phyloP scores from a whole-genome alignment of 2,888 invertebrate genomes.

The Odontomyia ornata region DNA sequence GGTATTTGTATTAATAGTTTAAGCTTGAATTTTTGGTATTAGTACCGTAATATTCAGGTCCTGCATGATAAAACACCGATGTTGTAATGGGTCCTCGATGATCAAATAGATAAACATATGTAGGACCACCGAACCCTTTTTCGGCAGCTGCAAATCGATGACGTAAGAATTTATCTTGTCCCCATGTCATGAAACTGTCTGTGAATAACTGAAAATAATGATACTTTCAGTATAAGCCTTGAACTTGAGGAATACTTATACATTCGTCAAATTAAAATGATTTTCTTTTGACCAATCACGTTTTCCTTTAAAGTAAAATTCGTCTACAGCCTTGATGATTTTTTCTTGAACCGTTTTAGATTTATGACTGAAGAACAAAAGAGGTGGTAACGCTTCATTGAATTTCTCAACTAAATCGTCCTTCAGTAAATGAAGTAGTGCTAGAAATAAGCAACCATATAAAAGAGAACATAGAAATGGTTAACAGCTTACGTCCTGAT shows the following conservation, averaged over 20 bases:
- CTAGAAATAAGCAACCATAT: neutral
- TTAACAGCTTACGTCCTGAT: constrained; percentile 18
- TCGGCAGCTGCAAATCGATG: neutral
- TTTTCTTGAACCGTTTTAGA: neutral
- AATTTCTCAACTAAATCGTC: constrained; percentile 8
- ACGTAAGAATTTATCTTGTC: neutral
- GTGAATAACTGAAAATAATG: neutral
- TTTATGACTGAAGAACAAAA: neutral
- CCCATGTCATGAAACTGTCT: neutral
- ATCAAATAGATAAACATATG: constrained; percentile 22
- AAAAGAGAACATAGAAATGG: neutral
- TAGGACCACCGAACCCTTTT: neutral
- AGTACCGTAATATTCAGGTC: constrained; percentile 31
- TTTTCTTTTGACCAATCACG: constrained; percentile 26
- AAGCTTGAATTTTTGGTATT: no score
- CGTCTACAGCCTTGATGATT: neutral
- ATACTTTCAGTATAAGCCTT: neutral
- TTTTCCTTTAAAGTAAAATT: constrained; percentile 27
- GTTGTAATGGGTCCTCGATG: neutral
- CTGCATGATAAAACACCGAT: neutral
- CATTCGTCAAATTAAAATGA: constrained; percentile 29
- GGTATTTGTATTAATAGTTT: no score
- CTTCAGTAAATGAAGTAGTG: constrained; percentile 1
- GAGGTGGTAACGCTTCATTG: neutral
- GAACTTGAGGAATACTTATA: neutral